These are phyloP conservation scores for Drosophila anomelani DNA, from an alignment of 2,888 invertebrate species.

Conservation along the genomic window DNA sequence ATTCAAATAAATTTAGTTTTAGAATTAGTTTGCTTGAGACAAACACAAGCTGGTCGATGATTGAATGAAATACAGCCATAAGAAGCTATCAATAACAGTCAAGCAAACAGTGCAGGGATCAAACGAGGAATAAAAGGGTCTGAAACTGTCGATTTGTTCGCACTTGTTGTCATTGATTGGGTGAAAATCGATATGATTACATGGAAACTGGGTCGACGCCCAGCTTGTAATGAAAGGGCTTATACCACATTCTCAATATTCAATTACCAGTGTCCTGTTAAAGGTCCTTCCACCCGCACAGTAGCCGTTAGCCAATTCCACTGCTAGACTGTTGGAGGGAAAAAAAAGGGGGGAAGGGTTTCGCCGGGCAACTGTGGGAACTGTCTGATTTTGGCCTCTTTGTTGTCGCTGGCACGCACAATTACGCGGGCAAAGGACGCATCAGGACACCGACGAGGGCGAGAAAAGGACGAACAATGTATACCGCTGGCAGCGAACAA, in stretches of 20 bases:
- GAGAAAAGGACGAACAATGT: constrained; percentile 9
- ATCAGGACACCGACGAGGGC: constrained; percentile 5
- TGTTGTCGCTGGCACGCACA: constrained; percentile 45
- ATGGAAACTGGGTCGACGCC: constrained; percentile 35
- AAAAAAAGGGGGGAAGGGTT: not conserved
- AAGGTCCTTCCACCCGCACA: constrained; percentile 16
- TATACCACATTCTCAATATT: constrained; percentile 42
- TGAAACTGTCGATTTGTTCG: constrained; percentile 33
- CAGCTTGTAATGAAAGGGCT: constrained; percentile 33
- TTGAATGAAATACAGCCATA: constrained; percentile 26
- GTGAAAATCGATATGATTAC: constrained; percentile 39
- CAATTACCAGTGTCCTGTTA: constrained; percentile 39
- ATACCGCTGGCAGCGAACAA: constrained; percentile 16
- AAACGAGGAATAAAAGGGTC: constrained; percentile 28
- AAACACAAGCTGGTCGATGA: constrained; percentile 10
- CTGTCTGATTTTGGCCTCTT: constrained; percentile 25
- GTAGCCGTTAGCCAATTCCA: constrained; percentile 27
- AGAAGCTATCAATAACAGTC: constrained; percentile 32
- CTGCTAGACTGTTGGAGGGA: constrained; percentile 8
- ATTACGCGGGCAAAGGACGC: constrained; percentile 43
- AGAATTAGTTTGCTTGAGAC: constrained; percentile 1
- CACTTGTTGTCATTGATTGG: constrained; percentile 41
- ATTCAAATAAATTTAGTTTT: not conserved
- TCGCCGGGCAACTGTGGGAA: not conserved
- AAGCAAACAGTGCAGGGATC: constrained; percentile 23